A percentile compares a stretch with the other conserved stretches of the same genome.
Conservation (phyloP, 1,140 invertebrate species). For the Pachypsylla venusta region DNA sequence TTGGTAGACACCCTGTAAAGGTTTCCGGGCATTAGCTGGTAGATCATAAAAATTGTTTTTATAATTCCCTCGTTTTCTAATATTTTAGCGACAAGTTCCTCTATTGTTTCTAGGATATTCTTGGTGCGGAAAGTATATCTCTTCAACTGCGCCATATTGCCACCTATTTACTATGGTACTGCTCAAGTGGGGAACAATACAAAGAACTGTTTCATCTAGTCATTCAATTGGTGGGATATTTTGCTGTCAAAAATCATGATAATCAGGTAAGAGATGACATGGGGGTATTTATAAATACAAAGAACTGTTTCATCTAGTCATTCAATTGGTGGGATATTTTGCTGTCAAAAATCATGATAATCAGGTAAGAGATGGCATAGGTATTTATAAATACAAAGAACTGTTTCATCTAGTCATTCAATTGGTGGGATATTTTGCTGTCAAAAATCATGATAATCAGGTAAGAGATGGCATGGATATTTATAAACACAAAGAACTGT, state of each 20-base stretch:
- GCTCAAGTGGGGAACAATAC: conserved; percentile 33
- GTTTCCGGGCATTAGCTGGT: not conserved
- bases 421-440: conserved; percentile 65
- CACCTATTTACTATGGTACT: conserved; percentile 68
- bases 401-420: conserved; percentile 59
- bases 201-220: conserved; percentile 51
- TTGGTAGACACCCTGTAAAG: too few relatives aligned
- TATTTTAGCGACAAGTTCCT: conserved; percentile 21
- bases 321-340: conserved; percentile 66
- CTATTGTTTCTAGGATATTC: conserved; percentile 47
- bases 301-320: conserved; percentile 52
- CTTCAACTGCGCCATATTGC: conserved; percentile 78
- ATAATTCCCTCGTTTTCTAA: not conserved
- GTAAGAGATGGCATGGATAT: too few relatives aligned
- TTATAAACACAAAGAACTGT: conserved; percentile 38
- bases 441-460: conserved; percentile 67
- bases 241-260: conserved; percentile 57
- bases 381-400: too few relatives aligned
- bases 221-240: conserved; percentile 63
- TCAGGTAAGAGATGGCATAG: conserved; percentile 63
- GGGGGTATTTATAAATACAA: too few relatives aligned
- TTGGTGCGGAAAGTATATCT: conserved; percentile 69
- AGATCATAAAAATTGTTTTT: not conserved
- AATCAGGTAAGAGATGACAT: conserved; percentile 69
- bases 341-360: conserved; percentile 62